Base-by-base conservation (phyloP, 2,888 invertebrate species). In the Tinea semifulvella region DNA sequence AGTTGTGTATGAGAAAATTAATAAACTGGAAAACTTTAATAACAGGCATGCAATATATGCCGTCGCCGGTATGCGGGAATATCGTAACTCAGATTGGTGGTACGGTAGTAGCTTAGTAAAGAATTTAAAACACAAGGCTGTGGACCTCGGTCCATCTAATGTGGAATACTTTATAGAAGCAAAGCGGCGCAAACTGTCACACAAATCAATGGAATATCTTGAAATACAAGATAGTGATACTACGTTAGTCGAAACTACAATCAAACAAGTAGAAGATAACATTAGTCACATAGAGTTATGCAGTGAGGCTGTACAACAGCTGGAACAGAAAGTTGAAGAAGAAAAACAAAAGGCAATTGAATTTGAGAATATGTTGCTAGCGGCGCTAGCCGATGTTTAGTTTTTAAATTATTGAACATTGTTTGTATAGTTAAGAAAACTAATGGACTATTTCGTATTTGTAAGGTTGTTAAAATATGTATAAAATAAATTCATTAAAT, bases 31-130 rank as follows among this genome's bases (percentile, higher is more conserved):
- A 20, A 66, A 73, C 46, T 71, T 85, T 52, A 65, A 76, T 48
- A 68, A 72, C 46, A 57, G 68, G 49, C 75, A 68, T 52, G 85
- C 85, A 1, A 76, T 88, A 42, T 89, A 88, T 56, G 75, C 86
- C 47, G 79, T 68, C 53, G 63, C 79, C 44, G 69, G 71, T 40
- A 60, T 88, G 45, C 71, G 79, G 48, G 67, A 81, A 42, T 87
- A 83, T 57, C 64, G 76, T 17, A 76, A 68, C 47, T 65, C 72
- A 13, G 72, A 85, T 27, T 89, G 88, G 88, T 82, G 88, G 67
- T 86, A 85, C 57, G 63, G 71, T 49, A 53, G 60, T 20, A 61
- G 65, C 36, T 51, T 63, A 28, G 50, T 77, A 18, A 53, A 58
- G 35, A 65, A 61, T 47, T 57, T 71, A 25, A 76, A 79, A 56